Evolutionary conservation across 2,888 invertebrate genomes (phyloP), one percentile per base, ranked within the genome.

Genomic region (Platypus cylindrus): DNA sequence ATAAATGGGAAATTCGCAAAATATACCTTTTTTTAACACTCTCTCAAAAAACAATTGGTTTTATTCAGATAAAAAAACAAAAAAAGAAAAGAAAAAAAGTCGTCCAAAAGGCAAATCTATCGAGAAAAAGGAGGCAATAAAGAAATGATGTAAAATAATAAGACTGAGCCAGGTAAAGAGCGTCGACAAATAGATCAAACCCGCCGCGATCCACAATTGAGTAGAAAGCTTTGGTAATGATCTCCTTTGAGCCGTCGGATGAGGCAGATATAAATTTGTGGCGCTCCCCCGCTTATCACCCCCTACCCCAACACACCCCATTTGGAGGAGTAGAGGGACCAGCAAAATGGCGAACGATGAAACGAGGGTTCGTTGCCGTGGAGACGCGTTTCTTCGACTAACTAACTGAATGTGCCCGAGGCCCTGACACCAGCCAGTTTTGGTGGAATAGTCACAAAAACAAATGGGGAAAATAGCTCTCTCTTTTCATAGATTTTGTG

Each of bases 171-270:
- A 54, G 54, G 51, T 52, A 53, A 51, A 47, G 54, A 53, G 54
- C 57, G 55, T 53, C 56, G 56, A 60, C 60, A 61, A 60, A 62
- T 62, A 62, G 61, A 62, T 62, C 62, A 62, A 61, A 62, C 60
- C 60, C 57, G 54, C 51, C 56, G 55, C 57, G 59, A 63, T 63
- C 62, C 62, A 58, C 62, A 63, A 63, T 63, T 63, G 62, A 63
- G 62, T 62, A 62, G 62, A 62, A 62, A 62, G 62, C 62, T 63
- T 62, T 61, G 60, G 62, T 62, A 62, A 63, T 62, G 67, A 67
- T 60, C 60, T 61, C 62, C 61, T 56, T 51, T 58, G 55, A 58
- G 66, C 63, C 63, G 48, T 56, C 52, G 63, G 63, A 58, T 60
- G 63, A 61, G 60, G 65, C 65, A 60, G 62, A 63, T 63, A 61